A percentile compares a stretch with the other conserved stretches of the same genome.
These are phyloP conservation scores for Cebidichthys violaceus DNA, from an alignment of 2,113 vertebrate genomes.

Conservation along the genomic window DNA sequence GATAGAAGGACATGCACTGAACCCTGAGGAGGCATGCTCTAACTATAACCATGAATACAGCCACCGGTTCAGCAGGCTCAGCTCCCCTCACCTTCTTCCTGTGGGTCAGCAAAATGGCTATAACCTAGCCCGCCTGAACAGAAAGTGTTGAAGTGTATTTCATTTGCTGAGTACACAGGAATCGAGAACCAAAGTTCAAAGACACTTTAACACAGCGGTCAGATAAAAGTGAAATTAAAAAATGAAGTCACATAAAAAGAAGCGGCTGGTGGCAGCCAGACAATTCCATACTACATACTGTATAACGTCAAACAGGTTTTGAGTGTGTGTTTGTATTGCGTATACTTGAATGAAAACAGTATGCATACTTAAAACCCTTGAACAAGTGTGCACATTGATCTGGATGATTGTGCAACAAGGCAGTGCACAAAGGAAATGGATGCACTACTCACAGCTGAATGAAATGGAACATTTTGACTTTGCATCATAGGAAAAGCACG, in stretches of 20 bases:
- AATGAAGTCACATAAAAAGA: neutral
- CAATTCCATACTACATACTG: too few relatives aligned
- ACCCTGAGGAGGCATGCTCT: neutral
- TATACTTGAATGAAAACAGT: neutral
- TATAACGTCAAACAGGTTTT: neutral
- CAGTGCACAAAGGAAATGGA: neutral
- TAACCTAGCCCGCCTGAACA: neutral
- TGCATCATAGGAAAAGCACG: neutral
- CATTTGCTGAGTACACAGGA: neutral
- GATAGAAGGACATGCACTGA: neutral
- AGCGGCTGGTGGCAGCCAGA: neutral
- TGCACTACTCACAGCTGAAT: neutral
- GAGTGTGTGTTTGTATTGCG: neutral
- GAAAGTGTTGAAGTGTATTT: neutral
- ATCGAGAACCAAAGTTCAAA: neutral
- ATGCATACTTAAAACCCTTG: neutral
- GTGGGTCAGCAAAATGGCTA: conserved; percentile 8
- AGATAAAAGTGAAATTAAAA: neutral
- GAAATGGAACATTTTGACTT: neutral
- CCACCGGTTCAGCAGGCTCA: neutral
- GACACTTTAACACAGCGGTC: neutral
- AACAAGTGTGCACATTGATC: neutral
- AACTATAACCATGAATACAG: neutral
- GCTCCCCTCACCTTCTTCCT: neutral
- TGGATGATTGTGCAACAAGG: neutral